Percentiles rank a stretch among this genome's conserved stretches.
phyloP scores from a whole-genome alignment of 2,113 vertebrate species.

The Athene noctua region DNA sequence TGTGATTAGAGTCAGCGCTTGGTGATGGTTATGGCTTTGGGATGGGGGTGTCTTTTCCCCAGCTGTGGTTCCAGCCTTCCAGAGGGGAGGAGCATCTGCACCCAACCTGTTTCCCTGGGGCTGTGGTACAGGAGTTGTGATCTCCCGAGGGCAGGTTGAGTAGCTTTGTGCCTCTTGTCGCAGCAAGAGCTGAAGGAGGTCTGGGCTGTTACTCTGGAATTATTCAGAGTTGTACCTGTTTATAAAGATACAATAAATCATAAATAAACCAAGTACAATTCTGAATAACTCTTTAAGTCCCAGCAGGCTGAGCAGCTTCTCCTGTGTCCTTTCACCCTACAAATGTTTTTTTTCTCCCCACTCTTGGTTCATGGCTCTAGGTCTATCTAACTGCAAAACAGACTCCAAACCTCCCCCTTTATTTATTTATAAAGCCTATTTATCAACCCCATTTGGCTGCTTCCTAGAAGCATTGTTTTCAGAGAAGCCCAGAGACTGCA shows the following conservation, averaged over 20 bases:
- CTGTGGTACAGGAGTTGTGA: accelerated
- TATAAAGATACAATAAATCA: no score
- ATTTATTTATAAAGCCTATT: neutral
- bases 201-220: neutral
- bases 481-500: neutral
- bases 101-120: neutral
- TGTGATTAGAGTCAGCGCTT: neutral
- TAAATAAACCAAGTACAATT: no score
- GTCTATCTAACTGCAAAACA: neutral
- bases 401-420: neutral
- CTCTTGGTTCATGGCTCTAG: neutral
- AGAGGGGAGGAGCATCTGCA: neutral
- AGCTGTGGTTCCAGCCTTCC: neutral
- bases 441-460: neutral
- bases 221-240: neutral
- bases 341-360: no score
- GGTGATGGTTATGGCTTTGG: neutral
- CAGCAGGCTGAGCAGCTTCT: neutral
- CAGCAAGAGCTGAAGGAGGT: neutral
- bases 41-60: neutral
- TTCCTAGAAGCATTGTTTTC: neutral
- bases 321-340: neutral
- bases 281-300: neutral
- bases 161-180: neutral
- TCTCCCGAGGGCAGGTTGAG: neutral